Evolutionary conservation across 1,140 invertebrate genomes (phyloP).

Genomic region (Aphelinus certus): DNA sequence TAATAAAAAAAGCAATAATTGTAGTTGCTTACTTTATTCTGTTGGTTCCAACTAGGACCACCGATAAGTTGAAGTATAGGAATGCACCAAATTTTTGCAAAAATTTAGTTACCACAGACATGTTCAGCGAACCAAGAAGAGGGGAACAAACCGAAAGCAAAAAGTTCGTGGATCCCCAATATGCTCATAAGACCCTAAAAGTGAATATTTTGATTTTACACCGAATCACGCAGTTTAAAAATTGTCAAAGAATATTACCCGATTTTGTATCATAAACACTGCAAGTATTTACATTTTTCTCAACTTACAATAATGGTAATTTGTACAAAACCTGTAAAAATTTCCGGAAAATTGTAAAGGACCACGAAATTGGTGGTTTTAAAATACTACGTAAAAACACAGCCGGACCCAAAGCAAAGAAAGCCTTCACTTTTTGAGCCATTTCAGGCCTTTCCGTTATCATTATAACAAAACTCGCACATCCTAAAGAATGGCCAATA

Average conservation of each 20-base stretch:
- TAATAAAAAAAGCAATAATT: no score
- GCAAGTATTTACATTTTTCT: constrained; percentile 39
- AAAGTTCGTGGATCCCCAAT: constrained; percentile 64
- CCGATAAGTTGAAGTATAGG: constrained; percentile 73
- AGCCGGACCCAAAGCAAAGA: constrained; percentile 63
- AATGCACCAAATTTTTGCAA: constrained; percentile 42
- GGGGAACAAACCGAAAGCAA: constrained; percentile 58
- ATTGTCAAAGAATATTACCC: no score
- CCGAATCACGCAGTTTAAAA: no score
- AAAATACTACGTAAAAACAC: constrained; percentile 50
- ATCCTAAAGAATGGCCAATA: constrained; percentile 72
- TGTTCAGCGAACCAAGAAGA: constrained; percentile 65
- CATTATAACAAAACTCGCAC: constrained; percentile 64
- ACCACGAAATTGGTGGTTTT: constrained; percentile 48
- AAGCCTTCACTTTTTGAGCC: constrained; percentile 61
- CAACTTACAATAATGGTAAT: background rate
- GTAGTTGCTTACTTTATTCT: constrained; percentile 55
- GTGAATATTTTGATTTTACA: no score
- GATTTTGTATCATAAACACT: constrained; percentile 47
- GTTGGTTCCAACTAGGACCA: constrained; percentile 67
- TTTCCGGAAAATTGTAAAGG: constrained; percentile 34
- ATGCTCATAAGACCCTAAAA: constrained; percentile 64
- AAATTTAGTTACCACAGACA: no score
- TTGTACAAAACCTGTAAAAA: constrained; percentile 43
- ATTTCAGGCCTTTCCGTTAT: constrained; percentile 66